These are phyloP conservation scores for Anguilla obscura DNA, from an alignment of 2,797 vertebrate species.

Conservation along the genomic window DNA sequence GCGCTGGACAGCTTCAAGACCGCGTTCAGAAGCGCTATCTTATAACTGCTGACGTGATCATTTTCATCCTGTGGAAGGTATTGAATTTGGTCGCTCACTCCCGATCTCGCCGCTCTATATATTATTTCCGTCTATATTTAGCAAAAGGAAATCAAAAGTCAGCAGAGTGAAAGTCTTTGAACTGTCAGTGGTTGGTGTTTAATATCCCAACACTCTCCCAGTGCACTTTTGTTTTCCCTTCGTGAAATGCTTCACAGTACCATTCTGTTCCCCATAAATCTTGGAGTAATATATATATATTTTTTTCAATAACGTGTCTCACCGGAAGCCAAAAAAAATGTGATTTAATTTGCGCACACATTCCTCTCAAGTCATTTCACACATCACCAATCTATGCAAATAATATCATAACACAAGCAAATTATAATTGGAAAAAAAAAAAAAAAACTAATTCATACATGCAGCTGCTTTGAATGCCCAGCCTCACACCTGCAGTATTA, in stretches of 20 bases:
- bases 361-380: constrained; percentile 63
- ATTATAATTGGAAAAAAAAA: constrained; percentile 62
- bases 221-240: constrained; percentile 6
- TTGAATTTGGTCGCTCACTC: constrained; percentile 36
- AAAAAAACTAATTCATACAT: constrained; percentile 44
- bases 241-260: constrained; percentile 16
- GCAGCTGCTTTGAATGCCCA: constrained; percentile 19
- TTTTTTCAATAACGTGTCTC: constrained; percentile 41
- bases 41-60: constrained; percentile 33
- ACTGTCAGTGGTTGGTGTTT: constrained; percentile 8
- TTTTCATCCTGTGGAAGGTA: constrained; percentile 39
- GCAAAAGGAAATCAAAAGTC: constrained; percentile 39
- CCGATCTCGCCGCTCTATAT: constrained; percentile 40
- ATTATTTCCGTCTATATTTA: constrained; percentile 42
- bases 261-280: constrained; percentile 29
- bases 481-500: constrained; percentile 27
- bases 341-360: constrained; percentile 35
- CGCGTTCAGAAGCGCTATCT: constrained; percentile 48
- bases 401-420: constrained; percentile 55
- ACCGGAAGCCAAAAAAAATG: constrained; percentile 17
- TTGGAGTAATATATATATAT: neutral
- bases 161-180: constrained; percentile 34
- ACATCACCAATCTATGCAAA: constrained; percentile 61
- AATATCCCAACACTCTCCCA: constrained; percentile 25
- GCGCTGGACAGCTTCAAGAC: constrained; percentile 38